A percentile compares a stretch with the other conserved stretches of the same genome.
These are phyloP conservation scores for Heliconius cydno DNA, from an alignment of 2,888 invertebrate genomes.

Conservation along the genomic window DNA sequence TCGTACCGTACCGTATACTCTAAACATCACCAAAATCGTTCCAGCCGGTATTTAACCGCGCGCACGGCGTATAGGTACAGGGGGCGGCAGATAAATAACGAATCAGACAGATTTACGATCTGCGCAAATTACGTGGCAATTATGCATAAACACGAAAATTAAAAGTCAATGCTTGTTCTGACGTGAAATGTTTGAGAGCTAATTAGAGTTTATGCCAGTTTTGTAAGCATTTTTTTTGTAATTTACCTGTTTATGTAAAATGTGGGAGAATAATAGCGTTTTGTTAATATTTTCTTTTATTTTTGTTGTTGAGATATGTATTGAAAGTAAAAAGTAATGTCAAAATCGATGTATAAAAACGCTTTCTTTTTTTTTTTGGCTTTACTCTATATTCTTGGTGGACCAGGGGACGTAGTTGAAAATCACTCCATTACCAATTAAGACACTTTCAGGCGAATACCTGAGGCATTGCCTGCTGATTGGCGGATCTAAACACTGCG, in stretches of 20 bases:
- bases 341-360: no score
- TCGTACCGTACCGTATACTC: slow-evolving; percentile 28
- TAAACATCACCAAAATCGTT: slow-evolving; percentile 38
- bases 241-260: neutral
- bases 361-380: no score
- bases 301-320: no score
- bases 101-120: slow-evolving; percentile 49
- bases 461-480: neutral
- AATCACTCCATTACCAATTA: no score
- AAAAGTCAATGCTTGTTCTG: slow-evolving; percentile 45
- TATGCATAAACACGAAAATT: slow-evolving; percentile 52
- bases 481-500: neutral
- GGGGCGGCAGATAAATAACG: slow-evolving; percentile 48
- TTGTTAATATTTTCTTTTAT: no score
- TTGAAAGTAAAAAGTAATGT: no score
- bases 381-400: no score
- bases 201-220: slow-evolving; percentile 26
- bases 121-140: slow-evolving; percentile 49
- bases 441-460: neutral
- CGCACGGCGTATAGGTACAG: slow-evolving; percentile 42
- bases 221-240: neutral
- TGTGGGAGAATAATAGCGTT: neutral
- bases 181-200: slow-evolving; percentile 26
- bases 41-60: slow-evolving; percentile 47
- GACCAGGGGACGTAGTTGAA: no score